Evolutionary conservation across 2,113 vertebrate species (phyloP).

Genomic region (Lutjanus erythropterus): DNA sequence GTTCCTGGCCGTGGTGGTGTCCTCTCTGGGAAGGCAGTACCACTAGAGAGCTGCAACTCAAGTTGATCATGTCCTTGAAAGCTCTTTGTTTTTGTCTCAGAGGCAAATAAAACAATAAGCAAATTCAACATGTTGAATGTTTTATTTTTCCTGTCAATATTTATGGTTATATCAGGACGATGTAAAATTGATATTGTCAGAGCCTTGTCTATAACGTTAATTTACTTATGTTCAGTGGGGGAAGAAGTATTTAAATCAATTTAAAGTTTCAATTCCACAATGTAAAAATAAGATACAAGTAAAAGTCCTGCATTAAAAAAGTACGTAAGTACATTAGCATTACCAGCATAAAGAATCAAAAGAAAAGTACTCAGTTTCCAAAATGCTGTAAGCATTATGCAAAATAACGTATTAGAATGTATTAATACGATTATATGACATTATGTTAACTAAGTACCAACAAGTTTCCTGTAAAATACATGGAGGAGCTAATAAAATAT

Average conservation of each 20-base stretch:
- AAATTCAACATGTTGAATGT: neutral
- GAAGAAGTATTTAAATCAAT: neutral
- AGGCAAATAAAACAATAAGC: constrained; percentile 4
- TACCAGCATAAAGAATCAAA: neutral
- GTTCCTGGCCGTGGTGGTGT: constrained; percentile 87
- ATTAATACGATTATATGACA: no score
- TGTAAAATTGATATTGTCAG: neutral
- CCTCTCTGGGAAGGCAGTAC: constrained; percentile 87
- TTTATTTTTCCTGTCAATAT: neutral
- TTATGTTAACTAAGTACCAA: no score
- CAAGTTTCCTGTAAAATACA: no score
- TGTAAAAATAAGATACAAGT: neutral
- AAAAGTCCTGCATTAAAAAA: neutral
- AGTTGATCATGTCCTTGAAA: neutral
- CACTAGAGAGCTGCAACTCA: constrained; percentile 70
- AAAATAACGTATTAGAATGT: no score
- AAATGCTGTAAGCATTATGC: no score
- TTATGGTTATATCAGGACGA: neutral
- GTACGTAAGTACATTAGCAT: no score
- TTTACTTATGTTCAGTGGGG: neutral
- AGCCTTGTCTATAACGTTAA: neutral
- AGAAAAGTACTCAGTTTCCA: no score
- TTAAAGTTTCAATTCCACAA: neutral
- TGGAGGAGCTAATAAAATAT: no score
- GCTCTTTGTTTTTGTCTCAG: neutral